Evolutionary conservation across 2,113 vertebrate species (phyloP).

Genomic region (Corythornis cristatus): DNA sequence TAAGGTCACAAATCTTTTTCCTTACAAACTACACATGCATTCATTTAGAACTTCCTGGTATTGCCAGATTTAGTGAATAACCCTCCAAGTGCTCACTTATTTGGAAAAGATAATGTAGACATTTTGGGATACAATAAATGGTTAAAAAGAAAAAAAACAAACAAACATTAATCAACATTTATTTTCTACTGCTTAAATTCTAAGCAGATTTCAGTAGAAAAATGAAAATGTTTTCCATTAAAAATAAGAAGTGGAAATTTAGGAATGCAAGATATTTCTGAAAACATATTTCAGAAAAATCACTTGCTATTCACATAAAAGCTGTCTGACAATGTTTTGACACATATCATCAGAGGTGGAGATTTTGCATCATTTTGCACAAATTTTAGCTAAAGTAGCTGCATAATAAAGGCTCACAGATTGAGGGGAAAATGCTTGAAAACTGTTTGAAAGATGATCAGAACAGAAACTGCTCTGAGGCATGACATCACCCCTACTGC

Average conservation of each 20-base stretch:
- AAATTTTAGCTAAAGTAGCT: constrained; percentile 15
- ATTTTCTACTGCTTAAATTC: neutral
- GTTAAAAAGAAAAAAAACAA: neutral
- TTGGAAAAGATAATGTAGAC: neutral
- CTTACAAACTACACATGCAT: neutral
- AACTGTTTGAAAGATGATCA: neutral
- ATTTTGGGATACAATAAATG: neutral
- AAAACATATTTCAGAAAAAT: constrained; percentile 52
- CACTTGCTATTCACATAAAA: constrained; percentile 44
- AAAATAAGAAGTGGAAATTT: constrained; percentile 37
- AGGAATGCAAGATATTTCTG: constrained; percentile 20
- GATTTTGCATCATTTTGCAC: constrained; percentile 39
- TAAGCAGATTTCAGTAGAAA: neutral
- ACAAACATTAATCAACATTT: neutral
- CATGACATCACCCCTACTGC: neutral
- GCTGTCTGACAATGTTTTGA: constrained; percentile 65
- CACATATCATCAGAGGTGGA: constrained; percentile 50
- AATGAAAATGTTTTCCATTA: constrained; percentile 16
- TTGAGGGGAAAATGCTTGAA: constrained; percentile 26
- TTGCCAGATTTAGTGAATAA: neutral
- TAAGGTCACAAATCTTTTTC: neutral
- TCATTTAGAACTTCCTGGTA: neutral
- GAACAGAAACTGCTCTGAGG: constrained; percentile 26
- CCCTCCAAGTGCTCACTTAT: neutral
- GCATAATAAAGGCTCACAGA: constrained; percentile 29